phyloP scores from a whole-genome alignment of 2,797 vertebrate species.

The Cygnus olor region DNA sequence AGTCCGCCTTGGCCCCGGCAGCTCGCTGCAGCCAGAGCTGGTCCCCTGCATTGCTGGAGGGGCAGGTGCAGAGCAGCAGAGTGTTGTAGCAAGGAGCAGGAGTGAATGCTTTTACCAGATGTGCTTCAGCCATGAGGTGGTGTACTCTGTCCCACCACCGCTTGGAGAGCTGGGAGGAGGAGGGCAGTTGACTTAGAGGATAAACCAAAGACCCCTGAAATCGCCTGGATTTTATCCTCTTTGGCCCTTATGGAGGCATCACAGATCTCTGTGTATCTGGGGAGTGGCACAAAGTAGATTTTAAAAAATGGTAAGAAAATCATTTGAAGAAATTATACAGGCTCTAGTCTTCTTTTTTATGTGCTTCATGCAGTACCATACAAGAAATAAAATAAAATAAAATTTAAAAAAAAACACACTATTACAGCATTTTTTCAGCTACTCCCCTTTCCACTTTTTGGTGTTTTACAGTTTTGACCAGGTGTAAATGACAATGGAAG shows the following conservation, averaged over 20 bases:
- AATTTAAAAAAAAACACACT: not conserved
- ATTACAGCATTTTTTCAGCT: not conserved
- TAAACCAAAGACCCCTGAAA: not conserved
- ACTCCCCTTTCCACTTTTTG: not conserved
- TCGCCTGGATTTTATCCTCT: not conserved
- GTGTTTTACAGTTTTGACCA: not conserved
- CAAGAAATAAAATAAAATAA: not conserved
- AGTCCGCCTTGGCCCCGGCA: rapidly evolving
- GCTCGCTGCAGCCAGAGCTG: not conserved
- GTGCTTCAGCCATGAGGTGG: not conserved
- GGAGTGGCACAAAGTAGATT: not conserved
- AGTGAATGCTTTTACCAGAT: not conserved
- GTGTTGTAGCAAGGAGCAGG: not conserved
- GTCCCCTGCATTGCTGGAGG: not conserved
- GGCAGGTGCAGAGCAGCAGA: not conserved
- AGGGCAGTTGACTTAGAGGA: not conserved
- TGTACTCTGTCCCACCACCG: not conserved
- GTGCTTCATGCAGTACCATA: not conserved
- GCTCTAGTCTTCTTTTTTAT: not conserved
- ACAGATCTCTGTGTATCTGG: not conserved
- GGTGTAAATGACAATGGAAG: not conserved
- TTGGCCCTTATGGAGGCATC: not conserved
- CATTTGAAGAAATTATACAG: not conserved
- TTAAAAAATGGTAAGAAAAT: not conserved
- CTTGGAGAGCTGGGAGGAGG: not conserved